Conservation (phyloP, 2,797 vertebrate genomes). For the Enteromius anoplus region DNA sequence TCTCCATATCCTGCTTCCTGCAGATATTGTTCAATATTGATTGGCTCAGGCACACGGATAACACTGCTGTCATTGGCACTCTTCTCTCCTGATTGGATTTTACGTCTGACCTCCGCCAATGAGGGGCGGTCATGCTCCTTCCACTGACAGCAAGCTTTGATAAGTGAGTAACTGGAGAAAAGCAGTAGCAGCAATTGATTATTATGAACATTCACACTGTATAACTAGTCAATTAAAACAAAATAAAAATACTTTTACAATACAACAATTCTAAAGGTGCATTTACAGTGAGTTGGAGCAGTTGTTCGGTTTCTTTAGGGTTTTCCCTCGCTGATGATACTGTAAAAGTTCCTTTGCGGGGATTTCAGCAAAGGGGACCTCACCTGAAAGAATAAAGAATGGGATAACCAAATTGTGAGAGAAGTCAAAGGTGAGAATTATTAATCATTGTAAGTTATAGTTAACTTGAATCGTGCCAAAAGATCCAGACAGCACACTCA, state of each 20-base stretch:
- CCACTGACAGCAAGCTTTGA: slow-evolving; percentile 91
- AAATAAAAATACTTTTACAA: neutral
- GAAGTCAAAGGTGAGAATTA: neutral
- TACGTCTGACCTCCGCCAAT: slow-evolving; percentile 75
- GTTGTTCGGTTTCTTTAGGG: slow-evolving; percentile 83
- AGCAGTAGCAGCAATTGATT: neutral
- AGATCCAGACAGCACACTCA: slow-evolving; percentile 72
- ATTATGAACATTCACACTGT: neutral
- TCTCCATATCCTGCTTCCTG: slow-evolving; percentile 82
- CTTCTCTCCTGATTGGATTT: slow-evolving; percentile 77
- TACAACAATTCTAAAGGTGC: neutral
- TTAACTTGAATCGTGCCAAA: neutral
- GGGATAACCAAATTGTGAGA: neutral
- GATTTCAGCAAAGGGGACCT: slow-evolving; percentile 90
- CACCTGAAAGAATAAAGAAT: slow-evolving; percentile 74
- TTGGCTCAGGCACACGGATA: slow-evolving; percentile 78
- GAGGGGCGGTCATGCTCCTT: slow-evolving; percentile 78
- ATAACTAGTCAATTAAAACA: neutral
- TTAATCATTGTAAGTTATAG: neutral
- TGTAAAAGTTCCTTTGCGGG: slow-evolving; percentile 83
- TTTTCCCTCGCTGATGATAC: slow-evolving; percentile 86
- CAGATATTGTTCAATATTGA: slow-evolving; percentile 85
- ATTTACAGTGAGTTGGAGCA: slow-evolving; percentile 86
- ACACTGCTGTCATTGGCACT: slow-evolving; percentile 80
- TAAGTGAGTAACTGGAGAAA: slow-evolving; percentile 80